phyloP scores from a whole-genome alignment of 1,140 invertebrate genomes.

The Drosophila bocqueti region DNA sequence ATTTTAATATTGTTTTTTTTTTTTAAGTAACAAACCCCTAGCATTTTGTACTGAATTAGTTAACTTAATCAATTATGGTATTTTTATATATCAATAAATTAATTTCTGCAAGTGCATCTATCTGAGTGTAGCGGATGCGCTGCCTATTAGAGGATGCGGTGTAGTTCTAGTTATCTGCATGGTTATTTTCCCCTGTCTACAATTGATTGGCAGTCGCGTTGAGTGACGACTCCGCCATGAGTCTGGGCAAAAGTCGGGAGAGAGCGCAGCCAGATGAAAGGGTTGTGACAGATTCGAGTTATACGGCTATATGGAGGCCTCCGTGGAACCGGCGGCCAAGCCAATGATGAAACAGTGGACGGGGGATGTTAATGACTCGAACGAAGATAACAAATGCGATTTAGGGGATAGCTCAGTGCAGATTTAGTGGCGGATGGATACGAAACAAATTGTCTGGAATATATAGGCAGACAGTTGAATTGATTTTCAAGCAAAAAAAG shows the following conservation, averaged over 20 bases:
- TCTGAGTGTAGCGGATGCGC: conserved; percentile 42
- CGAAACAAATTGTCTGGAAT: conserved; percentile 33
- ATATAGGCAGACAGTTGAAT: neutral
- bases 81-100: neutral
- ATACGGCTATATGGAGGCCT: conserved; percentile 24
- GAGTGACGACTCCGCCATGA: conserved; percentile 31
- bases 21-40: too few relatives aligned
- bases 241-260: conserved; percentile 30
- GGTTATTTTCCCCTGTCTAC: conserved; percentile 44
- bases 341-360: neutral
- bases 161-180: conserved; percentile 65
- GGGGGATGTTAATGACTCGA: conserved; percentile 37
- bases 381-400: conserved; percentile 42
- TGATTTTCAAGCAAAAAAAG: neutral
- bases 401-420: conserved; percentile 21
- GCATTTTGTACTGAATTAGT: neutral
- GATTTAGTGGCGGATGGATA: conserved; percentile 25
- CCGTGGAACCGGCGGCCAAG: neutral
- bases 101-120: conserved; percentile 10
- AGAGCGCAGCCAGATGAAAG: conserved; percentile 27
- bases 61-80: neutral
- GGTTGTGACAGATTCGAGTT: conserved; percentile 48
- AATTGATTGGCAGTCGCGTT: conserved; percentile 50
- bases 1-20: too few relatives aligned
- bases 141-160: conserved; percentile 72